phyloP scores from a whole-genome alignment of 2,113 vertebrate genomes.

The Erythrocercus mccallii region DNA sequence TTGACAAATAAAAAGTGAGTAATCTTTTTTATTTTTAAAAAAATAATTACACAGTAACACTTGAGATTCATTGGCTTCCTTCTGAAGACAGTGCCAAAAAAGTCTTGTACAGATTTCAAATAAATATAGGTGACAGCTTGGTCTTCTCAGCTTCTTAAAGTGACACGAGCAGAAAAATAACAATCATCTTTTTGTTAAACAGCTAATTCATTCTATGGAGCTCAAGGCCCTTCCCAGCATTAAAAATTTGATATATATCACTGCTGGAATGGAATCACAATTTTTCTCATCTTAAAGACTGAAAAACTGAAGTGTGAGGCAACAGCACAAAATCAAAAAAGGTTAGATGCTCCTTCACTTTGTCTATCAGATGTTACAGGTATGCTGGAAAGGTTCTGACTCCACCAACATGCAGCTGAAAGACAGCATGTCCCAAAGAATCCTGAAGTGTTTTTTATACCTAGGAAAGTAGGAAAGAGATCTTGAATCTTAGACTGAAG shows the following conservation, averaged over 20 bases:
- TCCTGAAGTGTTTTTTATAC: not conserved
- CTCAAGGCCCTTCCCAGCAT: not conserved
- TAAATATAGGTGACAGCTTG: not conserved
- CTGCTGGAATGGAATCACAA: not conserved
- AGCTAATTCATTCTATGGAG: not conserved
- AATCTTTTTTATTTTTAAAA: not conserved
- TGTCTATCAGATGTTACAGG: not conserved
- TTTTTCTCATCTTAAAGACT: not conserved
- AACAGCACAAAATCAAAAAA: not conserved
- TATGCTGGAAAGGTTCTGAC: not conserved
- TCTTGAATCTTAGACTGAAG: not conserved
- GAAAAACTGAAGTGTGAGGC: not conserved
- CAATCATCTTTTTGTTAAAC: not conserved
- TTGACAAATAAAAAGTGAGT: not conserved
- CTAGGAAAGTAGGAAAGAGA: not conserved
- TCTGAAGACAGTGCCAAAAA: not conserved
- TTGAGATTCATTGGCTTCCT: not conserved
- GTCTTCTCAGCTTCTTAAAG: not conserved
- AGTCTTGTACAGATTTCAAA: not conserved
- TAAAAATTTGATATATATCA: not conserved
- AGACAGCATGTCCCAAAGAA: not conserved
- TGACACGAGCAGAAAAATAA: not conserved
- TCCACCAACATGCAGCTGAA: not conserved
- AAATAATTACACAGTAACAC: not conserved
- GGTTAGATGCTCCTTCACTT: not conserved